Evolutionary conservation across 35 echinoderm and acorn worm species (phyloP), one percentile per base, ranked within the genome.

Genomic region (Acanthaster planci): DNA sequence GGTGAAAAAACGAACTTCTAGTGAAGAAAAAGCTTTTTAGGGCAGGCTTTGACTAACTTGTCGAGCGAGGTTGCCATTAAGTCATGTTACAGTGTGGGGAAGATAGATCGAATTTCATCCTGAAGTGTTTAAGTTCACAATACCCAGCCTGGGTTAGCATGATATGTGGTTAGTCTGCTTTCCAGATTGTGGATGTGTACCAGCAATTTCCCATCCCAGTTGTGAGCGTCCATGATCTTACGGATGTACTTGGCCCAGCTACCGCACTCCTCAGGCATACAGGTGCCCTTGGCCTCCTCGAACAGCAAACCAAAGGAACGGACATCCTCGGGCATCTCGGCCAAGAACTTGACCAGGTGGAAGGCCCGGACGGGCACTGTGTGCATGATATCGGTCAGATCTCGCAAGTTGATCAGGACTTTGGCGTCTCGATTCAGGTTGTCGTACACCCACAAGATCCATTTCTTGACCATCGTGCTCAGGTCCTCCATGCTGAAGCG

Each of bases 181-280:
- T n/a, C n/a, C n/a, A n/a, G n/a, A n/a, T n/a, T n/a, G n/a, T n/a
- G 86, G 15, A 84, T 16, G 42, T 89, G 87, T 21, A 86, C 31
- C 53, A 91, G 37, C 50, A 91, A 38, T 22, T 91, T 85, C 56
- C 89, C 89, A 6, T 78, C 59, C 76, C 84, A 91, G 0, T 72
- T 37, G 56, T 86, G 38, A n/a, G 57, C n/a, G 37, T 78, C 38
- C 89, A 91, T 91, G 36, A 37, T 64, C 50, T 87, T 87, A 0
- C 84, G 84, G 51, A 91, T 79, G 47, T 39, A 86, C 52, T 38
- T 77, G 7, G 76, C 51, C 60, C 76, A 86, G 18, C 8, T 42
- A 39, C 72, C 89, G 18, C 60, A 60, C 77, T 86, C 84, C 54
- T 91, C 89, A 5, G 84, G 89, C 7, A 87, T 15, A 57, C 67